Conservation (phyloP, 2,888 invertebrate species). For the Apeira syringaria region DNA sequence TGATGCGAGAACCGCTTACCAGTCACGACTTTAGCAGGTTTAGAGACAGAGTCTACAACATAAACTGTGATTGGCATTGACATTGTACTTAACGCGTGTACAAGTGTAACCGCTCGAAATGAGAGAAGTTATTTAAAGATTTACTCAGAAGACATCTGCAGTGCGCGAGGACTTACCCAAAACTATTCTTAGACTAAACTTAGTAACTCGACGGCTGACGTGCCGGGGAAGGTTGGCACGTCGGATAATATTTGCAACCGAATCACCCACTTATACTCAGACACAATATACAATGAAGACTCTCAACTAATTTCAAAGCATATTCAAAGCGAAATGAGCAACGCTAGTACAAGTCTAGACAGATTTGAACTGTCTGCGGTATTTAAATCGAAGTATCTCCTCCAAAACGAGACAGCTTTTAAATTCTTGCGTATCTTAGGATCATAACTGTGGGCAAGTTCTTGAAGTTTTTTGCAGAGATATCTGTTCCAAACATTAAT, state of each 20-base stretch:
- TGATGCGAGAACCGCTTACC: constrained; percentile 27
- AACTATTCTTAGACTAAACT: neutral
- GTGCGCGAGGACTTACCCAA: neutral
- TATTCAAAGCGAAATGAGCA: constrained; percentile 23
- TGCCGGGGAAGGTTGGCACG: neutral
- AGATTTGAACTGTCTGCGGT: constrained; percentile 33
- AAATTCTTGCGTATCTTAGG: constrained; percentile 29
- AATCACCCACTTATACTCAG: constrained; percentile 1
- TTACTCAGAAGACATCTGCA: constrained; percentile 15
- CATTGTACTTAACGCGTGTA: constrained; percentile 47
- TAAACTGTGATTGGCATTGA: constrained; percentile 53
- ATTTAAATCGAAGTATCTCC: constrained; percentile 26
- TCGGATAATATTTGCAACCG: constrained; percentile 4
- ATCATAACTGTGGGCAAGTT: too few species aligned
- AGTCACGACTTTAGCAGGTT: constrained; percentile 44
- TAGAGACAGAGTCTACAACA: constrained; percentile 42
- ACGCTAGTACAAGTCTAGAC: constrained; percentile 37
- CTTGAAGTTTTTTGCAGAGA: too few species aligned
- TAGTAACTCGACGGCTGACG: neutral
- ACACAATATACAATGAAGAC: neutral
- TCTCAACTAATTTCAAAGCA: constrained; percentile 6
- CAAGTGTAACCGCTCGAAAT: constrained; percentile 12
- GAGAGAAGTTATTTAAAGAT: constrained; percentile 20
- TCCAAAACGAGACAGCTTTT: constrained; percentile 29
- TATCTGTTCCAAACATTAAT: too few species aligned